Evolutionary conservation across 2,797 vertebrate genomes (phyloP).

Genomic region (Neosilurus mollespiculum): DNA sequence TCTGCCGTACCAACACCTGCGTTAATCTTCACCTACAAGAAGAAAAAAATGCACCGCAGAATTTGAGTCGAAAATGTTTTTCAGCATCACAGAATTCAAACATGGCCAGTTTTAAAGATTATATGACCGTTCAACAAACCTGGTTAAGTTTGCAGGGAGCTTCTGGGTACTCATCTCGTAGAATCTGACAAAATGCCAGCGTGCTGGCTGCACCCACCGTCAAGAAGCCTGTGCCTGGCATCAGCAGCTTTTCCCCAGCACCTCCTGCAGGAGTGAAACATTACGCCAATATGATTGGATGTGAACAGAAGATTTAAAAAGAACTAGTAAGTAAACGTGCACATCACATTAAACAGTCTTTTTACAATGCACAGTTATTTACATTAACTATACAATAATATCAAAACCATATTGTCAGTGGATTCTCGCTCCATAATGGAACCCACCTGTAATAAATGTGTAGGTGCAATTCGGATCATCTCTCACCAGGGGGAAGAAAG

Average conservation of each 20-base stretch:
- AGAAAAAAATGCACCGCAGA: not conserved
- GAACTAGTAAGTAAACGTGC: too few relatives aligned
- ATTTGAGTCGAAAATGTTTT: not conserved
- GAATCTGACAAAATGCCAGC: conserved; percentile 79
- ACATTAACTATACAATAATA: not conserved
- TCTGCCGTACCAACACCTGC: conserved; percentile 75
- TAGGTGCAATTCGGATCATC: conserved; percentile 76
- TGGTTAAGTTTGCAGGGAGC: conserved; percentile 77
- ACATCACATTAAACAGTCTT: not conserved
- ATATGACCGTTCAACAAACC: conserved; percentile 61
- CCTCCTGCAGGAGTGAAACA: conserved; percentile 67
- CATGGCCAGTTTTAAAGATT: not conserved
- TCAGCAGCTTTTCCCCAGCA: conserved; percentile 79
- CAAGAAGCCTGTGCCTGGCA: conserved; percentile 83
- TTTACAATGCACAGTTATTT: not conserved
- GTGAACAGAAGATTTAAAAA: not conserved
- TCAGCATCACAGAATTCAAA: not conserved
- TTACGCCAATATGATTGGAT: not conserved
- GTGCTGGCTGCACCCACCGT: conserved; percentile 78
- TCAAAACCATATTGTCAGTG: not conserved
- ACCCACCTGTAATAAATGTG: conserved; percentile 83
- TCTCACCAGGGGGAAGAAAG: conserved; percentile 76
- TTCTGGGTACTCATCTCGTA: conserved; percentile 80
- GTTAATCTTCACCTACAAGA: conserved; percentile 77
- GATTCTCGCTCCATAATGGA: not conserved